These are phyloP conservation scores for Odontomyia ornata DNA, from an alignment of 2,888 invertebrate species.

Conservation along the genomic window DNA sequence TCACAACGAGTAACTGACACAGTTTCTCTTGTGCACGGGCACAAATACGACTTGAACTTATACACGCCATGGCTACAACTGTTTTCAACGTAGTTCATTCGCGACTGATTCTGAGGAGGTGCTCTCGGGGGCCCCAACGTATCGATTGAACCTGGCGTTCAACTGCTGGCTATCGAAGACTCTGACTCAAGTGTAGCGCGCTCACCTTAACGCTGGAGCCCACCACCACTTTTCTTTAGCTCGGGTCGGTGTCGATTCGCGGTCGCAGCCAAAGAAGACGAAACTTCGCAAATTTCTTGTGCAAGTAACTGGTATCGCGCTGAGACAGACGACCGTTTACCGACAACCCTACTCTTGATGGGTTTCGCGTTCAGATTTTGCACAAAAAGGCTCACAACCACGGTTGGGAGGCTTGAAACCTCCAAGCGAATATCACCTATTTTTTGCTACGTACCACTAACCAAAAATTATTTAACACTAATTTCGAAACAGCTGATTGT, in stretches of 20 bases:
- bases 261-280: slow-evolving; percentile 1
- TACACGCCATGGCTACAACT: slow-evolving; percentile 84
- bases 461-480: slow-evolving; percentile 33
- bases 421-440: background rate
- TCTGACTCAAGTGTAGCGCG: slow-evolving; percentile 4
- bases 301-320: background rate
- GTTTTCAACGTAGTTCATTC: slow-evolving; percentile 67
- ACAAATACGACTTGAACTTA: slow-evolving; percentile 84
- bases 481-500: slow-evolving; percentile 43
- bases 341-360: slow-evolving; percentile 1
- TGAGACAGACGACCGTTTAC: background rate
- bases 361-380: background rate
- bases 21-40: slow-evolving; percentile 81
- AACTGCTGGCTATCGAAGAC: slow-evolving; percentile 31
- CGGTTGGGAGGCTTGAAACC: background rate
- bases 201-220: slow-evolving; percentile 36
- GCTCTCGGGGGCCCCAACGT: slow-evolving; percentile 49
- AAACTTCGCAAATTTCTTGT: slow-evolving; percentile 4
- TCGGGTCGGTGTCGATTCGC: background rate
- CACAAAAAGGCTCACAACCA: slow-evolving; percentile 1
- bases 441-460: background rate
- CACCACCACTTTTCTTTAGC: slow-evolving; percentile 23
- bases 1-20: slow-evolving; percentile 77
- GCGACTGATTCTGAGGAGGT: slow-evolving; percentile 42
- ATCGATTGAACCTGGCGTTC: slow-evolving; percentile 35